Conservation (phyloP, 2,113 vertebrate species). For the Perca schrenkii region DNA sequence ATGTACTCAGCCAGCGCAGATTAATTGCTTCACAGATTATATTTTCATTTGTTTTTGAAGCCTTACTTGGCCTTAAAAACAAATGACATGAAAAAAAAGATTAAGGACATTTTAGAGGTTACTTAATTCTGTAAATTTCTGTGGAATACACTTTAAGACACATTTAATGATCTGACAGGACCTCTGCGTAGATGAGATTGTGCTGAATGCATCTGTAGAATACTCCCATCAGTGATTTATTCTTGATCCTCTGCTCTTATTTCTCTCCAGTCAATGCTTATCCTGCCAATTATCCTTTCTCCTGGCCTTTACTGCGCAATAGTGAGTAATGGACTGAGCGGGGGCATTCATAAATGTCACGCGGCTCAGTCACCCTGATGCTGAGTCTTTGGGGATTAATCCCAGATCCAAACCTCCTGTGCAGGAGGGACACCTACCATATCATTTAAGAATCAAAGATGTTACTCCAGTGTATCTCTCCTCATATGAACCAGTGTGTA, state of each 20-base stretch:
- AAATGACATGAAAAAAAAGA: background rate
- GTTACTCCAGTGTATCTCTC: background rate
- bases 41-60: slow-evolving; percentile 1
- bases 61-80: background rate
- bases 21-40: background rate
- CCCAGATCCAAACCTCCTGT: background rate
- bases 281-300: slow-evolving; percentile 62
- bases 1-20: background rate
- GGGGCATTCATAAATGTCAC: slow-evolving; percentile 42
- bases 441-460: slow-evolving; percentile 13
- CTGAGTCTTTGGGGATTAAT: slow-evolving; percentile 32
- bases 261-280: slow-evolving; percentile 38
- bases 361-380: slow-evolving; percentile 26
- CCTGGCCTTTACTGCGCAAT: slow-evolving; percentile 43
- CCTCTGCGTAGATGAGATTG: background rate
- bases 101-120: background rate
- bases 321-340: slow-evolving; percentile 59
- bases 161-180: slow-evolving; percentile 12
- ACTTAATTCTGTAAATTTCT: background rate
- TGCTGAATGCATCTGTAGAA: slow-evolving; percentile 27
- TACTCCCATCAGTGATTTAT: slow-evolving; percentile 47
- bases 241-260: slow-evolving; percentile 16
- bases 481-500: background rate
- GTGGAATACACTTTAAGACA: background rate
- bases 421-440: background rate